Base-by-base conservation (phyloP, 2,113 vertebrate genomes). In the Cervus canadensis region DNA sequence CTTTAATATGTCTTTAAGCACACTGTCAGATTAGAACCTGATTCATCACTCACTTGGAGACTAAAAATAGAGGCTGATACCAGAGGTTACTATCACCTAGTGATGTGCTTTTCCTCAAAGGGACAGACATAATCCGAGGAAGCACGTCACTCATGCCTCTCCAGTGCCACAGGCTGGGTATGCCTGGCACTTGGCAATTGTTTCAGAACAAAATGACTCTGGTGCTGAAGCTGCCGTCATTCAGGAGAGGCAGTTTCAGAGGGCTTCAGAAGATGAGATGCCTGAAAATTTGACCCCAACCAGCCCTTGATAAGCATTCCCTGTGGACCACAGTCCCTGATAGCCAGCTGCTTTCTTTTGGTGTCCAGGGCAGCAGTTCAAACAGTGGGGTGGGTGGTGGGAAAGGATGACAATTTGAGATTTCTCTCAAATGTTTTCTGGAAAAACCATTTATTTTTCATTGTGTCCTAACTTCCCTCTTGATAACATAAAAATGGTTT, bases 11-110 rank as follows among this genome's bases (percentile, higher is more conserved):
- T 93, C 88, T 93, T 91, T 96, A 91, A 97, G 40, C 43, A 67
- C 23, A 79, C 54, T 94, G 97, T 94, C 90, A 87, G 92, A 86
- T 96, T 90, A 86, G 71, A 94, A 94, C 64, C 59, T 59, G 94
- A 97, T 97, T 96, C 96, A 89, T 96, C 82, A 67, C 43, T 97
- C 92, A 92, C 54, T 92, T 8, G 2, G 85, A 91, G 88, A 52
- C 94, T 97, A 84, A 98, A 95, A 96, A 94, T 91, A 96, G 96
- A 96, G 67, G 48, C 40, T 78, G 82, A 60, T 40, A 50, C 50
- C 85, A 86, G 94, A 97, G 88, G 95, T 95, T 95, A 87, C 45
- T 82, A 48, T 97, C 81, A 85, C n/a, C 96, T 17, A 89, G 67
- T 81, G 54, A 54, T 52, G 71, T 89, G 17, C 14, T 0, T 92